Evolutionary conservation across 2,888 invertebrate species (phyloP).

Genomic region (Hedychridium roseum): DNA sequence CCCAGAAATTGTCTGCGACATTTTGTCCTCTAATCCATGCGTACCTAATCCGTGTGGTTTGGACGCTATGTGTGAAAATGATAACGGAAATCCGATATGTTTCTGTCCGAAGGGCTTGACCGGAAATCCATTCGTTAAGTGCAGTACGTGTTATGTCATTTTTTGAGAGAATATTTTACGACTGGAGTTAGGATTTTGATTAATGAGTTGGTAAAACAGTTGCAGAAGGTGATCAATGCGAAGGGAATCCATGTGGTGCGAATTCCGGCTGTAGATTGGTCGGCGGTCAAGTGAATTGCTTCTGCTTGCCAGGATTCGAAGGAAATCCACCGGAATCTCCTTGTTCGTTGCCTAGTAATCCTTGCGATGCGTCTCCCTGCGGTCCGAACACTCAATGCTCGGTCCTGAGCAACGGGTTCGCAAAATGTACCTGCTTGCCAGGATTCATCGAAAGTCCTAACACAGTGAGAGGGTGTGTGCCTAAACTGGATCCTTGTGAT

Average conservation of each 20-base stretch:
- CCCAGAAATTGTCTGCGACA: constrained; percentile 75
- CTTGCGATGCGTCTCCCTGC: constrained; percentile 86
- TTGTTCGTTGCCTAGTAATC: constrained; percentile 78
- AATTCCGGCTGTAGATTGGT: constrained; percentile 85
- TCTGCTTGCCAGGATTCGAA: constrained; percentile 87
- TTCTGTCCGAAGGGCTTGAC: constrained; percentile 89
- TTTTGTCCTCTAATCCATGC: constrained; percentile 79
- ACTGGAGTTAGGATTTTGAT: background rate
- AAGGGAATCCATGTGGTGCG: constrained; percentile 83
- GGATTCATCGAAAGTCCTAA: constrained; percentile 88
- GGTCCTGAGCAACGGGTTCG: constrained; percentile 78
- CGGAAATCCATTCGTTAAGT: constrained; percentile 89
- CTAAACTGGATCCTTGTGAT: constrained; percentile 81
- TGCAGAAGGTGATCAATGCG: constrained; percentile 86
- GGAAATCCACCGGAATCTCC: constrained; percentile 80
- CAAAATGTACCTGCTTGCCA: constrained; percentile 86
- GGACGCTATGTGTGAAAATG: constrained; percentile 84
- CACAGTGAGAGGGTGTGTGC: constrained; percentile 84
- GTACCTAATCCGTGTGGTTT: constrained; percentile 87
- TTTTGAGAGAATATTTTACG: background rate
- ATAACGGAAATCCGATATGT: constrained; percentile 87
- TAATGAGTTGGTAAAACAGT: constrained; percentile 65
- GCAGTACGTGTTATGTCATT: constrained; percentile 74
- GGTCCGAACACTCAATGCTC: constrained; percentile 89
- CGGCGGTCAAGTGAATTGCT: constrained; percentile 79